A percentile compares a stretch with the other conserved stretches of the same genome.
Conservation (phyloP, 2,797 vertebrate species). For the Denticeps clupeoides region DNA sequence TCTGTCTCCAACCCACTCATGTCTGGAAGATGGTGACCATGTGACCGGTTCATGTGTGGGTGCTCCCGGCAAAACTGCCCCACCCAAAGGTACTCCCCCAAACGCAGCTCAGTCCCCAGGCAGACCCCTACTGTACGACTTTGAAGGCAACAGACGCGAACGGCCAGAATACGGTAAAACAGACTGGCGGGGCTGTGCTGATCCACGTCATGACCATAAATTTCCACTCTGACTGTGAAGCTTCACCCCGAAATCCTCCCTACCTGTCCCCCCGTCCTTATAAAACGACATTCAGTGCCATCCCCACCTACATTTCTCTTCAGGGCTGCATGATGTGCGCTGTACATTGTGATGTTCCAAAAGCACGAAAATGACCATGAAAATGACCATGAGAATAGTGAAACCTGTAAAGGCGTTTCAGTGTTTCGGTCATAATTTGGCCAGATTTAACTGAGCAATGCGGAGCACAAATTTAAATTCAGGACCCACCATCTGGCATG, state of each 20-base stretch:
- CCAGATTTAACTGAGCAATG: too few relatives aligned
- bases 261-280: too few relatives aligned
- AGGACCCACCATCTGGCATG: too few relatives aligned
- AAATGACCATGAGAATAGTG: conserved; percentile 28
- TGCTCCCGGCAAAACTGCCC: conserved; percentile 46
- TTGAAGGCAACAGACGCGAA: conserved; percentile 75
- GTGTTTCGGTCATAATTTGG: too few relatives aligned
- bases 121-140: conserved; percentile 67
- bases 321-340: too few relatives aligned
- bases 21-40: conserved; percentile 68
- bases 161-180: conserved; percentile 65
- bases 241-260: too few relatives aligned
- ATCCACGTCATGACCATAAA: conserved; percentile 41
- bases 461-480: too few relatives aligned
- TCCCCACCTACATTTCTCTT: too few relatives aligned
- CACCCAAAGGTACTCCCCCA: conserved; percentile 61
- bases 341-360: too few relatives aligned
- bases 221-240: too few relatives aligned
- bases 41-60: conserved; percentile 55
- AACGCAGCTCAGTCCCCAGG: conserved; percentile 59
- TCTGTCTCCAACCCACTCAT: conserved; percentile 66
- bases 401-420: too few relatives aligned
- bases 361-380: conserved; percentile 44
- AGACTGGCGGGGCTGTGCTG: conserved; percentile 19
- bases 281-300: too few relatives aligned